A percentile compares a stretch with the other conserved stretches of the same genome.
Evolutionary conservation across 2,888 invertebrate genomes (phyloP).

Genomic region (Dasypolia templi): DNA sequence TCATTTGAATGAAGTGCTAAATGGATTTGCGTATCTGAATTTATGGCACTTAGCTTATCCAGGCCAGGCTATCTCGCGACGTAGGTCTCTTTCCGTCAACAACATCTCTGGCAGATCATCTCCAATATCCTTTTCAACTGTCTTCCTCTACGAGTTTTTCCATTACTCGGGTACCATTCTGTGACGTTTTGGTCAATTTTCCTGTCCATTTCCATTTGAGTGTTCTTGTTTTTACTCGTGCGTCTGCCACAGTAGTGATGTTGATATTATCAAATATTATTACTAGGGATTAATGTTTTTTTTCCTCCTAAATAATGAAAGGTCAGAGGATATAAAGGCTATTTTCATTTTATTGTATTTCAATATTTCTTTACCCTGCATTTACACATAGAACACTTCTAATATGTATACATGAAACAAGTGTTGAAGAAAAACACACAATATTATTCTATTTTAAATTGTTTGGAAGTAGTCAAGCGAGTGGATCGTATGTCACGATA

Average conservation of each 20-base stretch:
- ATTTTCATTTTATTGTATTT: no score
- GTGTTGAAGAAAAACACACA: constrained; percentile 6
- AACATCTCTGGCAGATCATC: not conserved
- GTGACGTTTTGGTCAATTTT: not conserved
- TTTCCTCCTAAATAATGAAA: no score
- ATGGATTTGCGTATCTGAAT: not conserved
- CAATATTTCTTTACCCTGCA: not conserved
- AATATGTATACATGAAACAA: not conserved
- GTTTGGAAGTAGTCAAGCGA: constrained; percentile 24
- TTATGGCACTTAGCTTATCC: no score
- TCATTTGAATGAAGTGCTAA: not conserved
- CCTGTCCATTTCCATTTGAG: not conserved
- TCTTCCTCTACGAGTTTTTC: not conserved
- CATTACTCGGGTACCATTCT: not conserved
- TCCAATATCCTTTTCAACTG: not conserved
- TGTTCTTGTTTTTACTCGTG: no score
- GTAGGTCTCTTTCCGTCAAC: no score
- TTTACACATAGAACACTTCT: not conserved
- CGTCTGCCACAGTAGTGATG: no score
- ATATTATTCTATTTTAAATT: constrained; percentile 17
- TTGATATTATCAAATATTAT: no score
- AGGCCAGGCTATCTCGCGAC: no score
- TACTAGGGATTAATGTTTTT: no score
- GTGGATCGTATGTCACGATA: constrained; percentile 57
- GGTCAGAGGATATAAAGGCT: no score